These are phyloP conservation scores for Rhadinocentrus ornatus DNA, from an alignment of 2,797 vertebrate species.

Conservation along the genomic window DNA sequence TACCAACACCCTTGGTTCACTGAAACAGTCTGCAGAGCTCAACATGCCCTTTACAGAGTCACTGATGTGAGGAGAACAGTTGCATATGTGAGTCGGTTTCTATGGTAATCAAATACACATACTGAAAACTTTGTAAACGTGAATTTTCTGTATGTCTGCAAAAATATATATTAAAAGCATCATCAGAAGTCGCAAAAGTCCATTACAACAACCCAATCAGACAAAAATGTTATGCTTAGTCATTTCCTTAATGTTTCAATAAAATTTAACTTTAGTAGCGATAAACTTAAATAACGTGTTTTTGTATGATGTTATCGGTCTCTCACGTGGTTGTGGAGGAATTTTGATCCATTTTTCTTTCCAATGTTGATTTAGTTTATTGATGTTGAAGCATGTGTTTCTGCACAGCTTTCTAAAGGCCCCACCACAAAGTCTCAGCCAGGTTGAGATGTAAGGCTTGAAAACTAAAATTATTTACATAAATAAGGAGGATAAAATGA, in stretches of 20 bases:
- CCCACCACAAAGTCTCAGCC: background rate
- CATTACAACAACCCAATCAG: background rate
- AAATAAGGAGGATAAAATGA: too few relatives aligned
- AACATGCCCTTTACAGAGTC: slow-evolving; percentile 51
- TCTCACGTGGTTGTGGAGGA: background rate
- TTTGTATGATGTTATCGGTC: background rate
- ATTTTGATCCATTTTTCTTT: background rate
- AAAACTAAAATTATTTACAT: too few relatives aligned
- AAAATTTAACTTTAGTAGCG: background rate
- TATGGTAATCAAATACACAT: slow-evolving; percentile 8
- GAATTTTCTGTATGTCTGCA: background rate
- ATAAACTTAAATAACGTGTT: background rate
- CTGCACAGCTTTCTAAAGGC: background rate
- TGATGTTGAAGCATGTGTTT: background rate
- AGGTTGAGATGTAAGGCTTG: background rate
- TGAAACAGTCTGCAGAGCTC: slow-evolving; percentile 56
- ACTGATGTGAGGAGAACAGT: slow-evolving; percentile 27
- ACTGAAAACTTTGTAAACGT: background rate
- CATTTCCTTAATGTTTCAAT: background rate
- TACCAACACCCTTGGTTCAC: slow-evolving; percentile 34
- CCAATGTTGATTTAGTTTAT: background rate
- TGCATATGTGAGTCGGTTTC: slow-evolving; percentile 1
- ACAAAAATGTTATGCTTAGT: background rate
- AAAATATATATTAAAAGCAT: background rate
- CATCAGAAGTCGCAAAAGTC: background rate